A percentile compares a stretch with the other conserved stretches of the same genome.
Conservation (phyloP, 2,888 invertebrate genomes). For the Lagria hirta region DNA sequence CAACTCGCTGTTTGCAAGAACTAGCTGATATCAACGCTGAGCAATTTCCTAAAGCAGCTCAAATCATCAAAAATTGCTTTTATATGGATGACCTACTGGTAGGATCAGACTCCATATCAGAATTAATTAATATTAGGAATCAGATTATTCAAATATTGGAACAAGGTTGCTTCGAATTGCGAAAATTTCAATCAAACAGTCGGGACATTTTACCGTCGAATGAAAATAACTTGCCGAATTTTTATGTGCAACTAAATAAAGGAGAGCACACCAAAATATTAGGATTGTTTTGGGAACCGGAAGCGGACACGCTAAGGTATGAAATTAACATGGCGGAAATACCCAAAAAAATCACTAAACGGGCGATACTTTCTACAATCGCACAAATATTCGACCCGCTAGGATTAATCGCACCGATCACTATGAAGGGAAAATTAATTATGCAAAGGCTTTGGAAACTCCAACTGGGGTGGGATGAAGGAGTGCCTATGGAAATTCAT, state of each 20-base stretch:
- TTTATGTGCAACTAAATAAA: conserved; percentile 4
- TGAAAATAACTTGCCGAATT: neutral
- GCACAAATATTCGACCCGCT: conserved; percentile 10
- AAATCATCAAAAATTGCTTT: conserved; percentile 10
- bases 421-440: conserved; percentile 10
- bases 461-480: conserved; percentile 14
- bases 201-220: neutral
- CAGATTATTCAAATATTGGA: conserved; percentile 10
- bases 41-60: neutral
- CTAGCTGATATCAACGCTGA: conserved; percentile 5
- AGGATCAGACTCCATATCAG: conserved; percentile 11
- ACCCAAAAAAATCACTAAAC: conserved; percentile 8
- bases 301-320: conserved; percentile 5
- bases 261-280: conserved; percentile 6
- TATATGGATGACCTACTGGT: conserved; percentile 19
- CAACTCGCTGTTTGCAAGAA: conserved; percentile 14
- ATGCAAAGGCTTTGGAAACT: conserved; percentile 8
- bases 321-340: neutral
- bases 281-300: conserved; percentile 5
- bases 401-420: conserved; percentile 5
- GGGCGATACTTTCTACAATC: conserved; percentile 4
- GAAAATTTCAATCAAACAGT: conserved; percentile 18
- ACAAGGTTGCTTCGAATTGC: conserved; percentile 18
- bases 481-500: neutral
- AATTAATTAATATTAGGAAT: conserved; percentile 5